These are phyloP conservation scores for Pseudomyrmex flavicornis DNA, from an alignment of 1,140 invertebrate genomes.

Conservation along the genomic window DNA sequence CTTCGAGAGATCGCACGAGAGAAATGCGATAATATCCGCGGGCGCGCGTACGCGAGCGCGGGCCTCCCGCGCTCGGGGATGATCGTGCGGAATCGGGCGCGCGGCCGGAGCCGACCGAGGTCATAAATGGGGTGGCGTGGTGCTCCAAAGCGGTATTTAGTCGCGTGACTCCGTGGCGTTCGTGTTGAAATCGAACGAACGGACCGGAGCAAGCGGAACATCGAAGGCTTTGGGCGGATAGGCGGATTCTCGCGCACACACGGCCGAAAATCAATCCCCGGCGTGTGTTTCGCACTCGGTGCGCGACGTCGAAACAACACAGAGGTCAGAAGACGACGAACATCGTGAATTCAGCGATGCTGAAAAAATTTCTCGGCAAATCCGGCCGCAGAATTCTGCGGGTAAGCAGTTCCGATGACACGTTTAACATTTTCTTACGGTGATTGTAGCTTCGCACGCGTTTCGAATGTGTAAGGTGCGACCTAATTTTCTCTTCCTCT, in stretches of 20 bases:
- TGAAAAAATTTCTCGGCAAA: slow-evolving; percentile 80
- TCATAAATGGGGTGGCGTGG: slow-evolving; percentile 79
- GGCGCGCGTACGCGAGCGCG: background rate
- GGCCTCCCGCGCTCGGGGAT: slow-evolving; percentile 4
- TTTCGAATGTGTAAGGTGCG: slow-evolving; percentile 42
- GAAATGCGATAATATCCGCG: background rate
- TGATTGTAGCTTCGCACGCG: slow-evolving; percentile 19
- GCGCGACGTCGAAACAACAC: background rate
- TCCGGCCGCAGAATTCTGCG: slow-evolving; percentile 81
- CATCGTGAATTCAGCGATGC: slow-evolving; percentile 67
- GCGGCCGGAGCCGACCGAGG: slow-evolving; percentile 68
- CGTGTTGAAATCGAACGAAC: slow-evolving; percentile 61
- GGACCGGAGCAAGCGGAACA: background rate
- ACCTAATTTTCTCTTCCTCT: slow-evolving; percentile 54
- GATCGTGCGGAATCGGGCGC: slow-evolving; percentile 57
- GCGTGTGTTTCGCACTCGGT: background rate
- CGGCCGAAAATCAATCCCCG: slow-evolving; percentile 65
- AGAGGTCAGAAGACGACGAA: background rate
- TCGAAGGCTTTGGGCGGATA: slow-evolving; percentile 12
- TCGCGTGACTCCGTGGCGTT: slow-evolving; percentile 71
- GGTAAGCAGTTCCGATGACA: slow-evolving; percentile 71
- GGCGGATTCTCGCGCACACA: background rate
- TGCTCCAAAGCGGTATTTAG: slow-evolving; percentile 73
- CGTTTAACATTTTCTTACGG: background rate
- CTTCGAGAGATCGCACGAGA: slow-evolving; percentile 4